These are phyloP conservation scores for Myotis vivesi DNA, from an alignment of 2,797 vertebrate species.

Conservation along the genomic window DNA sequence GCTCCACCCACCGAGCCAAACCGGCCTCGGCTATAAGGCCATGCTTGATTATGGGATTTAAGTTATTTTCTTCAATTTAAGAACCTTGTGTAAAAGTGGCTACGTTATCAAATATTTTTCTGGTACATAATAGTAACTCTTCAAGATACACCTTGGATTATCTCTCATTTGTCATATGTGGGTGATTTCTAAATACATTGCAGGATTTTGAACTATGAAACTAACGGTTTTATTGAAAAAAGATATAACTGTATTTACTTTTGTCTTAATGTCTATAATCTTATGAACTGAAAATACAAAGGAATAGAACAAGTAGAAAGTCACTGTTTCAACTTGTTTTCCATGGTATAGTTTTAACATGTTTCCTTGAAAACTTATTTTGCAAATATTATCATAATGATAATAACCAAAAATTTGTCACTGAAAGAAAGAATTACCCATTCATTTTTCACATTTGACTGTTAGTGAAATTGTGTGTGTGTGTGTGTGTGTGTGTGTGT, in stretches of 20 bases:
- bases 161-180: background rate
- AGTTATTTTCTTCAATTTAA: conserved; percentile 35
- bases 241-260: background rate
- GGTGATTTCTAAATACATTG: background rate
- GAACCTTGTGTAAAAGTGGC: background rate
- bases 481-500: background rate
- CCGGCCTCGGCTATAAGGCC: too few species aligned
- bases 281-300: conserved; percentile 51
- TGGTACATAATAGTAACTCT: background rate
- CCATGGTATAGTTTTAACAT: conserved; percentile 2
- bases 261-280: conserved; percentile 19
- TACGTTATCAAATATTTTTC: background rate
- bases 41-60: background rate
- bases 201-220: conserved; percentile 21
- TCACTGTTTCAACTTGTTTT: conserved; percentile 17
- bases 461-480: background rate
- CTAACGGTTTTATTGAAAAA: conserved; percentile 8
- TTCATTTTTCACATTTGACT: conserved; percentile 43
- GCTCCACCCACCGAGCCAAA: too few species aligned
- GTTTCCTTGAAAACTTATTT: conserved; percentile 46
- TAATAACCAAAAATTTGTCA: background rate
- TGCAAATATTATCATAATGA: conserved; percentile 39
- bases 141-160: background rate
- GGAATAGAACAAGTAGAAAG: conserved; percentile 12
- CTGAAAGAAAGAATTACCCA: conserved; percentile 40